Percentiles rank a stretch among this genome's conserved stretches.
Evolutionary conservation across 2,113 vertebrate genomes (phyloP).

Genomic region (Sylvilagus bachmani): DNA sequence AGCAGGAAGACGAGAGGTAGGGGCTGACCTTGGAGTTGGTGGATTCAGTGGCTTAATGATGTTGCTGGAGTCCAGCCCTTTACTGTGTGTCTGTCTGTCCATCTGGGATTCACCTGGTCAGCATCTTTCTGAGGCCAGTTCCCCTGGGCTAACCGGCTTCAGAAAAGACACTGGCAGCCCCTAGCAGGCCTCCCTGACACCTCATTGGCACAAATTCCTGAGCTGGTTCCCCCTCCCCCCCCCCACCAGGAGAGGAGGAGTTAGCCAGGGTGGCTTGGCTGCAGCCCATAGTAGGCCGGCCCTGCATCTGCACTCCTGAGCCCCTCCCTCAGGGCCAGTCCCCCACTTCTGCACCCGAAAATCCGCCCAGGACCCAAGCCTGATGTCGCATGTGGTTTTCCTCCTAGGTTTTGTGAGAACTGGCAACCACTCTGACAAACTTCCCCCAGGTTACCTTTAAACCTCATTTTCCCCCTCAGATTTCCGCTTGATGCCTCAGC

Average conservation of each 20-base stretch:
- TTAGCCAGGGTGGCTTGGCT: background rate
- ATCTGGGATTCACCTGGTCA: background rate
- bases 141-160: background rate
- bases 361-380: background rate
- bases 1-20: background rate
- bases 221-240: background rate
- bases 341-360: background rate
- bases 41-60: background rate
- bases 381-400: background rate
- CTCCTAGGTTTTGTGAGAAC: background rate
- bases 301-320: background rate
- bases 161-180: background rate
- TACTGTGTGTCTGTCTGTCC: background rate
- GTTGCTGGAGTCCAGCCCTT: background rate
- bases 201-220: conserved; percentile 27
- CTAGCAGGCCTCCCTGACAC: background rate
- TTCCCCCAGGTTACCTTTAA: conserved; percentile 52
- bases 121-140: background rate
- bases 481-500: conserved; percentile 15
- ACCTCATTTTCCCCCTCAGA: background rate
- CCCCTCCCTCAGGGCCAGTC: background rate
- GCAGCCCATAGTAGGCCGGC: background rate
- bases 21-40: background rate
- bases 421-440: conserved; percentile 6
- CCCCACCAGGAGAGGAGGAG: background rate